Percentiles rank a stretch among this genome's conserved stretches.
Conservation (phyloP, 2,113 vertebrate species). For the Pelvicachromis taeniatus region DNA sequence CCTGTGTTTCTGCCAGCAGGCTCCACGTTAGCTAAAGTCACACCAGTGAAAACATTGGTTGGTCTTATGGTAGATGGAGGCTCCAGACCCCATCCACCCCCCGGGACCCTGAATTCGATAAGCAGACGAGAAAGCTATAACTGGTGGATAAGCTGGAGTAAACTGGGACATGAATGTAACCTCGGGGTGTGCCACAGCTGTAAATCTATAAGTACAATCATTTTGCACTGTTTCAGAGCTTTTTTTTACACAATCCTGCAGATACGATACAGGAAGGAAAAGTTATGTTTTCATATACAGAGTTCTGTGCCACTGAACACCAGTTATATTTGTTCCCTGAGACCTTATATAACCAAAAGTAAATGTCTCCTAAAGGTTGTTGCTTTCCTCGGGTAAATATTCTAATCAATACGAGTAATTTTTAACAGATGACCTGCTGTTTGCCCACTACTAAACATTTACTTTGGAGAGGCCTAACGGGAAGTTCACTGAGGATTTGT, state of each 20-base stretch:
- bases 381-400: neutral
- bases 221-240: neutral
- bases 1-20: neutral
- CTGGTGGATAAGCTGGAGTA: rapidly evolving
- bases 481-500: neutral
- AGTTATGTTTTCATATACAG: neutral
- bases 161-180: neutral
- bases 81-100: neutral
- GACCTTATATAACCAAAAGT: neutral
- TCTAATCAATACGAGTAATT: neutral
- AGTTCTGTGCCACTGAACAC: neutral
- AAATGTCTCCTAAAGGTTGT: neutral
- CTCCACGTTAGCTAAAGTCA: neutral
- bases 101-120: rapidly evolving
- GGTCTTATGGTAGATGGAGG: neutral
- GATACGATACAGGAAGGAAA: neutral
- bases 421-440: neutral
- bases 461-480: neutral
- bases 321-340: neutral
- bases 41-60: neutral
- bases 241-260: neutral
- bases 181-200: neutral
- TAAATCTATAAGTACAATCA: neutral
- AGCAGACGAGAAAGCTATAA: neutral
- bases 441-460: neutral